Evolutionary conservation across 2,113 vertebrate genomes (phyloP).

Genomic region (mouse (Mus musculus)): GRCm39 chr11:83705501-83706000

Average conservation of each 20-base stretch:
- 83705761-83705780: neutral
- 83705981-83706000: neutral
- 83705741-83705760: neutral
- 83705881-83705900: neutral
- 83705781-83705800: neutral
- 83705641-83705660: neutral
- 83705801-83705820: neutral
- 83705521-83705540: neutral
- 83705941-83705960: neutral
- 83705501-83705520: neutral
- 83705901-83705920: neutral
- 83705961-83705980: neutral
- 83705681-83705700: neutral
- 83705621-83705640: neutral
- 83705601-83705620: neutral
- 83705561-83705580: neutral
- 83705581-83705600: neutral
- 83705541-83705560: neutral
- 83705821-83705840: neutral
- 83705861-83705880: neutral
- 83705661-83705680: neutral
- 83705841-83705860: neutral
- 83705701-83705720: neutral
- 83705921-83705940: neutral
- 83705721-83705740: neutral